Evolutionary conservation across 2,888 invertebrate genomes (phyloP), one percentile per base, ranked within the genome.

Genomic region (Eupithecia dodoneata): DNA sequence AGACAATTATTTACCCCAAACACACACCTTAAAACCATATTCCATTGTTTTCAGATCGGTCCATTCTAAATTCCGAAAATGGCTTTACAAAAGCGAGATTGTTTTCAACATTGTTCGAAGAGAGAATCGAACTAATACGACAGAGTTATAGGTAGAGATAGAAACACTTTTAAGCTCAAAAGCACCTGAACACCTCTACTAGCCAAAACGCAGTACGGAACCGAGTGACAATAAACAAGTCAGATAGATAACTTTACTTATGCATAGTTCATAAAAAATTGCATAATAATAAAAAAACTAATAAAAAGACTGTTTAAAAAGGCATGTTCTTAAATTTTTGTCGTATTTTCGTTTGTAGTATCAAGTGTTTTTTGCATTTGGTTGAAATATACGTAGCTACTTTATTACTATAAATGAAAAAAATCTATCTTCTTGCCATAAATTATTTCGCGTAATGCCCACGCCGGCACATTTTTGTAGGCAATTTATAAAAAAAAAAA

Each of bases 61-160:
- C 80, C 79, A 78, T 80, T 74, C 81, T 79, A 83, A 84, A 85
- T 84, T 83, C 85, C 85, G 87, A 88, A 87, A 87, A 86, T 85
- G 84, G 87, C 86, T 88, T 89, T 87, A 90, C 92, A 90, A 92
- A 92, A 90, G 87, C 84, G 87, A 88, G 90, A 93, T 93, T 93
- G 92, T 91, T 92, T 87, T 88, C 88, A 91, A 91, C 91, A 91
- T 90, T 91, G 86, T 88, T 89, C 91, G 92, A 93, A 92, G 89
- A 90, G 87, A 86, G 89, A 80, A 93, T 92, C 90, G 87, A 91
- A 93, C 92, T 92, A 91, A 93, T 90, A 89, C 88, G 75, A 73
- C 30, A 18, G 66, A 52, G 49, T 69, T 69, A 45, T 66, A 49
- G 41, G 10, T 73, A 73, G 2, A 69, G 77, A 72, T 73, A 79